These are phyloP conservation scores for Penelope pileata DNA, from an alignment of 2,113 vertebrate genomes.

Conservation along the genomic window DNA sequence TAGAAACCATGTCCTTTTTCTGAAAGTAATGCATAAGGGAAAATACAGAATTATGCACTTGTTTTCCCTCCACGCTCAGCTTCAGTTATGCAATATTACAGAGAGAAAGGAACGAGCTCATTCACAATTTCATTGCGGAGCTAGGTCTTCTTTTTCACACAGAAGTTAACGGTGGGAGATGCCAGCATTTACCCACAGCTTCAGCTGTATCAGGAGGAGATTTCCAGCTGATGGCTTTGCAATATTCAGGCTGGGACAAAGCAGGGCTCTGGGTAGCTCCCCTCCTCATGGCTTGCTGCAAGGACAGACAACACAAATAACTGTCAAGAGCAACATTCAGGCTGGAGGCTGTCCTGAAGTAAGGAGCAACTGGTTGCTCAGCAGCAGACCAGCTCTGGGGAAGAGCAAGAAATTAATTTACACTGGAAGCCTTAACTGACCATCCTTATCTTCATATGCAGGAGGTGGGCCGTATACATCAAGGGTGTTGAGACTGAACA, in stretches of 20 bases:
- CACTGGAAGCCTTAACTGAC: background rate
- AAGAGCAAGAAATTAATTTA: background rate
- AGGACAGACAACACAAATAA: background rate
- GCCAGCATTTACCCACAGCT: slow-evolving; percentile 24
- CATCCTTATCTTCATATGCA: background rate
- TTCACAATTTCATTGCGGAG: slow-evolving; percentile 18
- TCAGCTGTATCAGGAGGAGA: background rate
- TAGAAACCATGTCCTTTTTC: background rate
- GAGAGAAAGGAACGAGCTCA: slow-evolving; percentile 6
- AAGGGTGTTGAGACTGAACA: background rate
- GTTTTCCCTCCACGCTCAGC: background rate
- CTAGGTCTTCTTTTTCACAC: background rate
- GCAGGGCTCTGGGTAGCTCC: background rate
- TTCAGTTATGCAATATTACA: background rate
- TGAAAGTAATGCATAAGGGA: background rate
- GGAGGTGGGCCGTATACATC: background rate
- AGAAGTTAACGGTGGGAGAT: background rate
- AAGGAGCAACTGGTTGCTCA: background rate
- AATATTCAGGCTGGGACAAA: background rate
- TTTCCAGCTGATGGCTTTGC: slow-evolving; percentile 3
- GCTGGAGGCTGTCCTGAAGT: background rate
- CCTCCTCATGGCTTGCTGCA: background rate
- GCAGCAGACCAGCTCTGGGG: background rate
- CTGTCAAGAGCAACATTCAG: fast-evolving
- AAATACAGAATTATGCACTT: background rate